Conservation (phyloP, 2,888 invertebrate genomes). For the Scrobipalpa atriplicella region DNA sequence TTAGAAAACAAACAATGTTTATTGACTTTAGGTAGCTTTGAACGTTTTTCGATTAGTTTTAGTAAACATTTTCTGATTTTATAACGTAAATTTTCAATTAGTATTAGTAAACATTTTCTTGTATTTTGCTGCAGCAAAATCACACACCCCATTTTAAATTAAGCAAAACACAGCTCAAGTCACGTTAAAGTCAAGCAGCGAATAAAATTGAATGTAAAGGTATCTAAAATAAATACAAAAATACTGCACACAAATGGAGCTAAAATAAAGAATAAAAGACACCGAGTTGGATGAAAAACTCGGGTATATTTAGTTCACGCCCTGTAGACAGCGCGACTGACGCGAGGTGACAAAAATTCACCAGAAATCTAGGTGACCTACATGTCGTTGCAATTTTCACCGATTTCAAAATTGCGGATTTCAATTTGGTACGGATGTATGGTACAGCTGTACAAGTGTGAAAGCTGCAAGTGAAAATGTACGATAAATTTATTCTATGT, state of each 20-base stretch:
- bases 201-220: too few relatives aligned
- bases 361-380: constrained; percentile 52
- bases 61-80: too few relatives aligned
- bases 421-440: neutral
- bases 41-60: too few relatives aligned
- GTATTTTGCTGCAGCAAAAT: too few relatives aligned
- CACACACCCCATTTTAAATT: too few relatives aligned
- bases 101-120: too few relatives aligned
- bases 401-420: neutral
- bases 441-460: neutral
- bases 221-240: too few relatives aligned
- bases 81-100: too few relatives aligned
- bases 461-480: neutral
- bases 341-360: constrained; percentile 27
- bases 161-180: too few relatives aligned
- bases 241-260: neutral
- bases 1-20: too few relatives aligned
- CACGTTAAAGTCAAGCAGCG: too few relatives aligned
- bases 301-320: neutral
- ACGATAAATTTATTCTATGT: neutral
- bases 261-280: neutral
- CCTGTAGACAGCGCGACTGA: constrained; percentile 20
- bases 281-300: neutral
- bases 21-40: too few relatives aligned
- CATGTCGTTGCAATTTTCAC: constrained; percentile 33